A percentile compares a stretch with the other conserved stretches of the same genome.
phyloP scores from a whole-genome alignment of 2,113 vertebrate species.

The Notothenia coriiceps region DNA sequence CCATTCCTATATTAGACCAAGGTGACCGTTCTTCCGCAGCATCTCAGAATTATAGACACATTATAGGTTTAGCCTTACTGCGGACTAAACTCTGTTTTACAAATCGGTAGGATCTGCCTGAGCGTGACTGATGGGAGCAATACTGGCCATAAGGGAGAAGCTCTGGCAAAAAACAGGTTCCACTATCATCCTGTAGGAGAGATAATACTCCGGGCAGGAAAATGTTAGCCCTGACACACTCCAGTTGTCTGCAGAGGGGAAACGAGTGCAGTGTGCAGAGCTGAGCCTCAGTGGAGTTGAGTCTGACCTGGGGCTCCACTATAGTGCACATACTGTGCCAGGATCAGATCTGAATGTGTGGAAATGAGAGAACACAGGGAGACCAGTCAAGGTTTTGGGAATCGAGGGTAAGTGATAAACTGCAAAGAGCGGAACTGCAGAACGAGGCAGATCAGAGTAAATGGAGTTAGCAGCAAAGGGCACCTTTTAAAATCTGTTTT shows the following conservation, averaged over 20 bases:
- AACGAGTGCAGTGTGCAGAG: constrained; percentile 8
- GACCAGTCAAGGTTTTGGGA: constrained; percentile 6
- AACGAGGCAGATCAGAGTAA: constrained; percentile 22
- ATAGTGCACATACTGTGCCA: not conserved
- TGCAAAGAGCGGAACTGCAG: constrained; percentile 8
- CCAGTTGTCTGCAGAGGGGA: constrained; percentile 32
- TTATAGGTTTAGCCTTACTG: constrained; percentile 37
- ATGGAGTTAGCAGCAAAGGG: constrained; percentile 3
- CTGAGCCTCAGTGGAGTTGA: constrained; percentile 28
- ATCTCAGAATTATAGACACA: constrained; percentile 54
- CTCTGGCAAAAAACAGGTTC: constrained; percentile 33
- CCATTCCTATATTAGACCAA: constrained; percentile 10
- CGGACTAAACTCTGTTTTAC: constrained; percentile 39
- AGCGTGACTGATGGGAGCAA: constrained; percentile 56
- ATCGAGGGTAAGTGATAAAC: constrained; percentile 38
- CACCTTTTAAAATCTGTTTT: constrained; percentile 23
- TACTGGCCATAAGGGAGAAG: constrained; percentile 31
- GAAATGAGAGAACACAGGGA: constrained; percentile 20
- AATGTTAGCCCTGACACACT: constrained; percentile 41
- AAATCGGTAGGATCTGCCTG: constrained; percentile 51
- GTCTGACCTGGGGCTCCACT: constrained; percentile 21
- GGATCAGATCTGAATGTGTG: constrained; percentile 6
- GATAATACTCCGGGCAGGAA: constrained; percentile 9
- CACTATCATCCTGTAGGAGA: constrained; percentile 28
- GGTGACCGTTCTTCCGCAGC: constrained; percentile 41